A percentile compares a stretch with the other conserved stretches of the same genome.
Evolutionary conservation across 2,888 invertebrate genomes (phyloP).

Genomic region (Chrysomela aeneicollis): DNA sequence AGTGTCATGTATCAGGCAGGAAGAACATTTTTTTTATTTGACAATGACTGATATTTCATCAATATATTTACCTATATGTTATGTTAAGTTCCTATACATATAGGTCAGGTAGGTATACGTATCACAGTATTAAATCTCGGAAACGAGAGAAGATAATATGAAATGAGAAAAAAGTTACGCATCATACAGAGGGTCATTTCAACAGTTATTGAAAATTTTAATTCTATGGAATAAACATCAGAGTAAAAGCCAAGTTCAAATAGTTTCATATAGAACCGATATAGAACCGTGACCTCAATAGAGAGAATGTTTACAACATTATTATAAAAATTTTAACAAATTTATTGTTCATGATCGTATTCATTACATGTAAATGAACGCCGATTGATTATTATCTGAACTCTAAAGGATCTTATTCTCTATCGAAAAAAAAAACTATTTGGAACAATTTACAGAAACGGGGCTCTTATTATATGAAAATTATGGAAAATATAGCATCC

Average conservation of each 20-base stretch:
- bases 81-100: too few species aligned
- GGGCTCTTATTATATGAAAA: constrained; percentile 5
- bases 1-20: background rate
- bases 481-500: constrained; percentile 8
- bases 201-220: too few species aligned
- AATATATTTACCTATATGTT: too few species aligned
- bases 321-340: constrained; percentile 14
- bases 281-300: constrained; percentile 12
- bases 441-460: constrained; percentile 7
- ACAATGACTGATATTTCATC: background rate
- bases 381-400: background rate
- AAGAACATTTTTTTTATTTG: background rate
- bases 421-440: background rate
- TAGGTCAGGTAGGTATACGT: too few species aligned
- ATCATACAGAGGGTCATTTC: too few species aligned
- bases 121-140: too few species aligned
- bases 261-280: constrained; percentile 1
- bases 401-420: constrained; percentile 2
- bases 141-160: too few species aligned
- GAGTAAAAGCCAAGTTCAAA: background rate
- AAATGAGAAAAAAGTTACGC: too few species aligned
- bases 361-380: constrained; percentile 17
- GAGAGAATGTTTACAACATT: constrained; percentile 3
- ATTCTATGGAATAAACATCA: too few species aligned
- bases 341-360: constrained; percentile 13